Percentiles rank a stretch among this genome's conserved stretches.
These are phyloP conservation scores for Chironomus striatipennis DNA, from an alignment of 1,140 invertebrate species.

Conservation along the genomic window DNA sequence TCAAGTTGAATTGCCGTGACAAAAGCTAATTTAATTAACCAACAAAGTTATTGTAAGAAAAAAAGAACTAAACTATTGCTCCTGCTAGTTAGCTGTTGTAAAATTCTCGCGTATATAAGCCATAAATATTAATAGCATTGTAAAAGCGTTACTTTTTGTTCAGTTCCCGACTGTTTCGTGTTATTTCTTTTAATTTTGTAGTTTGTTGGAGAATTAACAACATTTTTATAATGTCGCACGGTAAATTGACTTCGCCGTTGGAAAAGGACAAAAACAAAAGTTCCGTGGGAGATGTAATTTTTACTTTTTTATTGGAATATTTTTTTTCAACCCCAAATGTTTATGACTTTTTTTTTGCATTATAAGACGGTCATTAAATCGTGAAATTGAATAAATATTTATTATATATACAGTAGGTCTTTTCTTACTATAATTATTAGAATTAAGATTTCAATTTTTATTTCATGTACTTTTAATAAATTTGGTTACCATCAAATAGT, in stretches of 20 bases:
- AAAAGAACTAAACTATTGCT: background rate
- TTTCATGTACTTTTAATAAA: too few relatives aligned
- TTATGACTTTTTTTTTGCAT: background rate
- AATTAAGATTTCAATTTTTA: background rate
- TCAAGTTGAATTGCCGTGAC: background rate
- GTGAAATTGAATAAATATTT: background rate
- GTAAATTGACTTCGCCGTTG: background rate
- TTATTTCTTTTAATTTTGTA: background rate
- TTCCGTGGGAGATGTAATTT: too few relatives aligned
- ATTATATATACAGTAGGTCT: background rate
- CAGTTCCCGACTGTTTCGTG: background rate
- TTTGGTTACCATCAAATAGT: background rate
- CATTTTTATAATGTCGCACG: constrained; percentile 15
- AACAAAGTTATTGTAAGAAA: background rate
- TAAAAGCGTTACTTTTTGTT: constrained; percentile 18
- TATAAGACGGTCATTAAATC: constrained; percentile 18
- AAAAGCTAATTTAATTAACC: constrained; percentile 20
- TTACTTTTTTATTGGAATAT: too few relatives aligned
- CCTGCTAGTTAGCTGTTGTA: background rate
- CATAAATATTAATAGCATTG: constrained; percentile 20
- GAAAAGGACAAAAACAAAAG: background rate
- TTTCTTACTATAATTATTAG: background rate
- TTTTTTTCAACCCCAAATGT: background rate
- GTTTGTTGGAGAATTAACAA: constrained; percentile 9
- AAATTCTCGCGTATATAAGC: background rate